Evolutionary conservation across 92 coral and sea anemone species (phyloP).

Genomic region (Epizoanthus illoricatus): DNA sequence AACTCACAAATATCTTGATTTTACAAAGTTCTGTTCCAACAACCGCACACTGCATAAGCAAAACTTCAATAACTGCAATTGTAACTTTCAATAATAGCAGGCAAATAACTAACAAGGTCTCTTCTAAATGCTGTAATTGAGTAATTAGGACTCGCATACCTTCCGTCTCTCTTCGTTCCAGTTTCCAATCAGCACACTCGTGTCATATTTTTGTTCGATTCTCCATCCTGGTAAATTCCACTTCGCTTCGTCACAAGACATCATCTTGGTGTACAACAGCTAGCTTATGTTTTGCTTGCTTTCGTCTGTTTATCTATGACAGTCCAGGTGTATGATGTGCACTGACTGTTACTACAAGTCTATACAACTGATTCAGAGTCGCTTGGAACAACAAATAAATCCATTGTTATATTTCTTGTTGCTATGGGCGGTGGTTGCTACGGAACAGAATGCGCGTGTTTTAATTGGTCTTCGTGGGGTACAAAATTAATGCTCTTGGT

Average conservation of each 20-base stretch:
- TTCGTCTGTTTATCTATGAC: constrained; percentile 12
- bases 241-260: constrained; percentile 65
- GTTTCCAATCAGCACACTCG: constrained; percentile 89
- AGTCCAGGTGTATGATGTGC: neutral
- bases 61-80: too few relatives aligned
- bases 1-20: too few relatives aligned
- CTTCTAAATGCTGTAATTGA: constrained; percentile 11
- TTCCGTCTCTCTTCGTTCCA: constrained; percentile 94
- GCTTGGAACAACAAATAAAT: constrained; percentile 36
- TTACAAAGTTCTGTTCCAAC: too few relatives aligned
- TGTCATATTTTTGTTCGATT: constrained; percentile 83
- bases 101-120: neutral
- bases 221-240: constrained; percentile 97
- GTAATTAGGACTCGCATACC: constrained; percentile 50
- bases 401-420: constrained; percentile 48
- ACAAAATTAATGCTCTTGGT: neutral
- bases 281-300: neutral
- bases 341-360: neutral
- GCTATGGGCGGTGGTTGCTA: constrained; percentile 36
- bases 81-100: too few relatives aligned
- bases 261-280: constrained; percentile 45
- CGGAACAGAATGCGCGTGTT: neutral
- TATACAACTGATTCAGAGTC: too few relatives aligned
- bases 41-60: too few relatives aligned
- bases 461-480: neutral